A percentile compares a stretch with the other conserved stretches of the same genome.
Evolutionary conservation across 2,113 vertebrate species (phyloP).

Genomic region (Equus przewalskii): DNA sequence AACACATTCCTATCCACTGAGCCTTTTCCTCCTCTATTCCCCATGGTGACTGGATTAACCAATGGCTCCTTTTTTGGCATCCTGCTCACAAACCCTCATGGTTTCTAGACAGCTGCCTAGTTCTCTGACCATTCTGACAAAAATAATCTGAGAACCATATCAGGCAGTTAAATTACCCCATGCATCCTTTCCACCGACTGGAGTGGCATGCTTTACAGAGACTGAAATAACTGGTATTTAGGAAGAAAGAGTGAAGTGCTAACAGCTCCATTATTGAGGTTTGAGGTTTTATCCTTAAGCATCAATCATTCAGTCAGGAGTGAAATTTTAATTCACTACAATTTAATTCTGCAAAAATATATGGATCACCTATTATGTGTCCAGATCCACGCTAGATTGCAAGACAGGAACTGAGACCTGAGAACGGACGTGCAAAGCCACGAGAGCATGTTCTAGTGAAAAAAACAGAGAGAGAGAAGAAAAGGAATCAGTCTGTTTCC

Average conservation of each 20-base stretch:
- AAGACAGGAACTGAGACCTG: not conserved
- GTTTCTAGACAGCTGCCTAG: slow-evolving; percentile 26
- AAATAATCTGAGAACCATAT: not conserved
- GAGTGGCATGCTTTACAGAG: not conserved
- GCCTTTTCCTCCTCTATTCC: not conserved
- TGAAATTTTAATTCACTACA: slow-evolving; percentile 55
- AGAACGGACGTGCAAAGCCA: not conserved
- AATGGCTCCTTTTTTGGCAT: not conserved
- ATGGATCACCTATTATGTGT: not conserved
- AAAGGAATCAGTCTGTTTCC: not conserved
- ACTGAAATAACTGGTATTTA: not conserved
- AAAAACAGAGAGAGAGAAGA: not conserved
- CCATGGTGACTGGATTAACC: not conserved
- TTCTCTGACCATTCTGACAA: slow-evolving; percentile 6
- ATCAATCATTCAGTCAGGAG: not conserved
- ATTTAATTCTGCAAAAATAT: slow-evolving; percentile 22
- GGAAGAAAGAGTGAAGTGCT: not conserved
- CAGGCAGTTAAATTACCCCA: not conserved
- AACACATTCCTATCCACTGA: not conserved
- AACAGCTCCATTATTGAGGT: not conserved
- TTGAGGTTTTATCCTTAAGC: slow-evolving; percentile 20
- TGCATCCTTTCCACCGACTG: not conserved
- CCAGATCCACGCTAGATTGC: slow-evolving; percentile 2
- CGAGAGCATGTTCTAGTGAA: not conserved
- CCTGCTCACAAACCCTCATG: not conserved